Evolutionary conservation across 2,888 invertebrate genomes (phyloP).

Genomic region (Polydrusus cervinus): DNA sequence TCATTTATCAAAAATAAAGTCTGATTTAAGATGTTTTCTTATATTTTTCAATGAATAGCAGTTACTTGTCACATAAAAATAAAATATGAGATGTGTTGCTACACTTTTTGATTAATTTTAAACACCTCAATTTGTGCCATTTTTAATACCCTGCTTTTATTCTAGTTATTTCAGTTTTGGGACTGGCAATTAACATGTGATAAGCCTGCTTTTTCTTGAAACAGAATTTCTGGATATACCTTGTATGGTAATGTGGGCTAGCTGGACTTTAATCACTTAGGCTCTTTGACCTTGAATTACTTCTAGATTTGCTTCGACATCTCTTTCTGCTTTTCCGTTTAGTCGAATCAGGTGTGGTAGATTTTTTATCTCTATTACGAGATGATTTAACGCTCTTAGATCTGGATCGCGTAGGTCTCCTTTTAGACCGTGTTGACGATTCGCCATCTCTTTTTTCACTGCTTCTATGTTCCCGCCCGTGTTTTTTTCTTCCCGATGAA

Average conservation of each 20-base stretch:
- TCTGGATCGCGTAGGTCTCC: constrained; percentile 42
- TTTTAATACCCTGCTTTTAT: neutral
- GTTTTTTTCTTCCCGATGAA: neutral
- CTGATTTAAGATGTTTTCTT: no score
- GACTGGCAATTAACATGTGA: neutral
- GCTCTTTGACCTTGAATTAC: neutral
- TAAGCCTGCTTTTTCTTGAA: neutral
- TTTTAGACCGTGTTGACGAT: constrained; percentile 28
- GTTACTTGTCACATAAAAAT: no score
- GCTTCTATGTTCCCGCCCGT: neutral
- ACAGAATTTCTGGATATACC: neutral
- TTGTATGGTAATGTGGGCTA: no score
- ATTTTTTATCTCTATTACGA: neutral
- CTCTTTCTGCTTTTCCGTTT: neutral
- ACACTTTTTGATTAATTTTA: no score
- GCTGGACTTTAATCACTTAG: neutral
- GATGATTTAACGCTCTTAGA: constrained; percentile 43
- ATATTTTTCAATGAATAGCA: no score
- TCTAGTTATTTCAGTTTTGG: neutral
- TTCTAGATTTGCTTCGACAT: constrained; percentile 29
- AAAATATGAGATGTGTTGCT: no score
- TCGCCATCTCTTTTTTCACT: constrained; percentile 27
- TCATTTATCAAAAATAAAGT: no score
- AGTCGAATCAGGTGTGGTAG: neutral
- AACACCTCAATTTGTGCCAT: no score